These are phyloP conservation scores for Hedya salicella DNA, from an alignment of 2,888 invertebrate species.

Conservation along the genomic window DNA sequence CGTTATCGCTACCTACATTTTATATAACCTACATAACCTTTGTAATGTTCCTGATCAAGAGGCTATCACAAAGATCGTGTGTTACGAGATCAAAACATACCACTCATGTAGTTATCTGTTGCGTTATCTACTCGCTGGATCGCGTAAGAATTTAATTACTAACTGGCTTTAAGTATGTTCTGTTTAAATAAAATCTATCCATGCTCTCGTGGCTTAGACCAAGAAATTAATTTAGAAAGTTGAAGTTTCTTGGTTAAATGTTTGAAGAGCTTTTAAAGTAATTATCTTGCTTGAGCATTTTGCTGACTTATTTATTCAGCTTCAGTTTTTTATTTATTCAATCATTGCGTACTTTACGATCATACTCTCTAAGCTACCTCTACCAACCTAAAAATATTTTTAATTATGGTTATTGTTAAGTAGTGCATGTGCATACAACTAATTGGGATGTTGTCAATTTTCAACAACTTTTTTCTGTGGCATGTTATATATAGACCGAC, in stretches of 20 bases:
- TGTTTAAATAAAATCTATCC: not conserved
- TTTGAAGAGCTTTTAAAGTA: no score
- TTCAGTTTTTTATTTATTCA: not conserved
- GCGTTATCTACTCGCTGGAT: not conserved
- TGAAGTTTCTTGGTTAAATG: not conserved
- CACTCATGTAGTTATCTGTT: not conserved
- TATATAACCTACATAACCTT: not conserved
- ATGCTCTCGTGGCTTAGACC: not conserved
- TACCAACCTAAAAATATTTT: no score
- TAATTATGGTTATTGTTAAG: no score
- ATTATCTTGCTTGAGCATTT: not conserved
- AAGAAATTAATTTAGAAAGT: not conserved
- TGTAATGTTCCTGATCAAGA: not conserved
- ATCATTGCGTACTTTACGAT: no score
- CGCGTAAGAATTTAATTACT: not conserved
- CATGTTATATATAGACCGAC: no score
- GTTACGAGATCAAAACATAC: conserved; percentile 6
- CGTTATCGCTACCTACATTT: not conserved
- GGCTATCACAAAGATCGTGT: conserved; percentile 14
- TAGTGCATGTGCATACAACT: no score
- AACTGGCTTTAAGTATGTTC: not conserved
- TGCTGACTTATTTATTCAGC: not conserved
- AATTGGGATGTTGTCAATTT: no score
- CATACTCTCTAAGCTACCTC: no score
- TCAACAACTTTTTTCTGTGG: no score